These are phyloP conservation scores for Polymixis flavicincta DNA, from an alignment of 2,888 invertebrate species.

Conservation along the genomic window DNA sequence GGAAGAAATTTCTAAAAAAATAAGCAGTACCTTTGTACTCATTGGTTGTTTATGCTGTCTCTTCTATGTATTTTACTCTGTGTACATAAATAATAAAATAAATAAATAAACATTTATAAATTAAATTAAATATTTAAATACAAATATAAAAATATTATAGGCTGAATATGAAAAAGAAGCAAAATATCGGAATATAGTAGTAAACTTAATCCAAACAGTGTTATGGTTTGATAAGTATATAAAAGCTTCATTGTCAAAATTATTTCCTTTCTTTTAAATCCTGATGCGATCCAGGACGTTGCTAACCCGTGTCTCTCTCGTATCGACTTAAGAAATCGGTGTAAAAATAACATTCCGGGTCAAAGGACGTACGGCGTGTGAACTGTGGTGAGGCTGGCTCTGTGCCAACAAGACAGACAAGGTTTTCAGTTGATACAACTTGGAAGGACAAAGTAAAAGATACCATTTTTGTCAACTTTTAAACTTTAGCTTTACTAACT, in stretches of 20 bases:
- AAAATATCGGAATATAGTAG: background rate
- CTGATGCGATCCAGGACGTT: background rate
- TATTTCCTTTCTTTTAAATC: background rate
- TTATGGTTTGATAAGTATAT: background rate
- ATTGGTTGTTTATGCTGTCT: too few species aligned
- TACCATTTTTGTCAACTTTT: constrained; percentile 34
- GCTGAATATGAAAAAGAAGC: background rate
- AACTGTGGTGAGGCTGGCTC: constrained; percentile 53
- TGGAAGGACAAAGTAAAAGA: constrained; percentile 40
- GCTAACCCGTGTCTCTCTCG: background rate
- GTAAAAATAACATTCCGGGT: constrained; percentile 49
- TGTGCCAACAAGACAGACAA: constrained; percentile 55
- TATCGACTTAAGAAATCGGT: constrained; percentile 33
- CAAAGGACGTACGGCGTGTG: constrained; percentile 34
- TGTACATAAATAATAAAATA: too few species aligned
- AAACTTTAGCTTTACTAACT: constrained; percentile 18
- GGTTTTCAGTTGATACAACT: constrained; percentile 46
- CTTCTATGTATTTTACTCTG: too few species aligned
- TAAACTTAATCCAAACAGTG: background rate
- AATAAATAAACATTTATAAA: too few species aligned
- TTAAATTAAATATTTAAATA: too few species aligned
- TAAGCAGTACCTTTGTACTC: too few species aligned
- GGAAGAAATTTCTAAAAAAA: too few species aligned
- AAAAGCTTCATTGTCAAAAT: background rate
- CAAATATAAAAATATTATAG: too few species aligned